These are phyloP conservation scores for Zaprionus tsacasi DNA, from an alignment of 1,140 invertebrate species.

Conservation along the genomic window DNA sequence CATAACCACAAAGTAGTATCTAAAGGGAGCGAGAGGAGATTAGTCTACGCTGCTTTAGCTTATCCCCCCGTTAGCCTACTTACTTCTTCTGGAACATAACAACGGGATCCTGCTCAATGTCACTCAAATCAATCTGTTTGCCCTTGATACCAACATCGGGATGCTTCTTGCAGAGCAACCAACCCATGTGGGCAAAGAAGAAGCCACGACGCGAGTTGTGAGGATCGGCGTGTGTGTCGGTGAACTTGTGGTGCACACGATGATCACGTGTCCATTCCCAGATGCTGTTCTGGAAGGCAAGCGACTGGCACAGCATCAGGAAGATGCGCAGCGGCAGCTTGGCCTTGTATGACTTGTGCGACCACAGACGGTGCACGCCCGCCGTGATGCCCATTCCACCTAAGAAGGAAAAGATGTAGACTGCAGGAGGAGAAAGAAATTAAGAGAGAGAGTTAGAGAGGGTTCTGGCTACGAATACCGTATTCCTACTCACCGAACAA, in stretches of 20 bases:
- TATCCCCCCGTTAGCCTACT: constrained; percentile 33
- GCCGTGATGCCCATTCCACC: constrained; percentile 90
- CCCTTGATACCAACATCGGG: constrained; percentile 88
- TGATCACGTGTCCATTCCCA: constrained; percentile 87
- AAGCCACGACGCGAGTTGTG: constrained; percentile 88
- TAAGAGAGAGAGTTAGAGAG: neutral
- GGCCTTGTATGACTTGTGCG: constrained; percentile 93
- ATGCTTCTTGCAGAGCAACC: constrained; percentile 87
- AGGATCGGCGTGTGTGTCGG: constrained; percentile 88
- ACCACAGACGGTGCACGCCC: constrained; percentile 93
- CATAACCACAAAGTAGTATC: constrained; percentile 89
- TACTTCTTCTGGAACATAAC: constrained; percentile 89
- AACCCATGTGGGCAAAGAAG: constrained; percentile 88
- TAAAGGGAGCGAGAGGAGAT: constrained; percentile 52
- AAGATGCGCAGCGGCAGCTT: constrained; percentile 88
- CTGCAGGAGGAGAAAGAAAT: constrained; percentile 29
- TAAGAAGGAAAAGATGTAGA: constrained; percentile 61
- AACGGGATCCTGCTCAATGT: constrained; percentile 89
- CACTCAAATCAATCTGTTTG: constrained; percentile 88
- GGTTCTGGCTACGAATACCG: no score
- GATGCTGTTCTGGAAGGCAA: constrained; percentile 85
- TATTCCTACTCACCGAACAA: constrained; percentile 86
- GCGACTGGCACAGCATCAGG: constrained; percentile 85
- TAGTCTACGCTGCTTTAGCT: neutral
- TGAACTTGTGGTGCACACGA: constrained; percentile 88